A percentile compares a stretch with the other conserved stretches of the same genome.
Evolutionary conservation across 2,888 invertebrate genomes (phyloP).

Genomic region (Tiliacea citrago): DNA sequence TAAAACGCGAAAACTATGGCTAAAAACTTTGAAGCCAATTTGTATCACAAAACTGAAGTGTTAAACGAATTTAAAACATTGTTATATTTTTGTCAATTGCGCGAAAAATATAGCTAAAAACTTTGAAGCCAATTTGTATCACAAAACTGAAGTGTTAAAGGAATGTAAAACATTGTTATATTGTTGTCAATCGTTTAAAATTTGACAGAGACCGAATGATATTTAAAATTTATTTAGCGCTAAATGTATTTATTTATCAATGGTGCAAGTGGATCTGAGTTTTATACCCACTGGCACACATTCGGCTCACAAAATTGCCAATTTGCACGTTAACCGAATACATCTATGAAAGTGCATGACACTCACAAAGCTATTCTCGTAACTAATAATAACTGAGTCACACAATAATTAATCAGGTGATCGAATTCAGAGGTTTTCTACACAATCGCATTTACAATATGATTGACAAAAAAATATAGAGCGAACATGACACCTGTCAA

Average conservation of each 20-base stretch:
- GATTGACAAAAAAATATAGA: conserved; percentile 18
- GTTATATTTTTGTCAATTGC: too few species aligned
- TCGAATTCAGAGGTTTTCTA: conserved; percentile 6
- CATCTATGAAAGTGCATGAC: conserved; percentile 4
- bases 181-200: too few species aligned
- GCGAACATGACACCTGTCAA: conserved; percentile 8
- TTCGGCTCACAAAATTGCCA: not conserved
- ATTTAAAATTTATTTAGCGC: too few species aligned
- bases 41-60: not conserved
- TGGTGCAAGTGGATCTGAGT: not conserved
- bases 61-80: not conserved
- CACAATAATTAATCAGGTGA: conserved; percentile 5
- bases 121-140: not conserved
- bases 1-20: too few species aligned
- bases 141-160: not conserved
- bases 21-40: not conserved
- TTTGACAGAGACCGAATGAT: too few species aligned
- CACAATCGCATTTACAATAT: not conserved
- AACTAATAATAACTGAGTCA: conserved; percentile 19
- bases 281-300: too few species aligned
- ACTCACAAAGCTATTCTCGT: not conserved
- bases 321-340: not conserved
- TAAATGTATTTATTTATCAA: not conserved
- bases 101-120: too few species aligned
- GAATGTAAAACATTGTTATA: not conserved